These are phyloP conservation scores for Eugnorisma glareosa DNA, from an alignment of 2,888 invertebrate species.

Conservation along the genomic window DNA sequence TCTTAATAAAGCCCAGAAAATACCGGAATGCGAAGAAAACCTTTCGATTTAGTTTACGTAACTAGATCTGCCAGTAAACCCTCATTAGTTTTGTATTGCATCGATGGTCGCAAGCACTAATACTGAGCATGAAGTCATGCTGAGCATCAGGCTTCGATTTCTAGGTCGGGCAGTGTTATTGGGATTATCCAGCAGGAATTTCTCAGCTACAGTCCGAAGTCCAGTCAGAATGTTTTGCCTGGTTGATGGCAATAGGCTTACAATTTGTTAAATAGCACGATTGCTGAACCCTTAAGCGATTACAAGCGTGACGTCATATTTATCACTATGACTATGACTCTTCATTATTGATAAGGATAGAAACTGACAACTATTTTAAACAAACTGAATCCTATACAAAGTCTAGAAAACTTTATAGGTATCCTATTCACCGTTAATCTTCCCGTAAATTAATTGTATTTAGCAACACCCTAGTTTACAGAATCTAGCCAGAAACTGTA, in stretches of 20 bases:
- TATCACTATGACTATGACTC: no score
- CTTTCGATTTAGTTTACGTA: no score
- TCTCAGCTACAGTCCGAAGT: not conserved
- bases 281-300: not conserved
- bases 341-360: not conserved
- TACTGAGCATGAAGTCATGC: not conserved
- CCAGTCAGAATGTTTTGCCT: not conserved
- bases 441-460: not conserved
- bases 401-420: not conserved
- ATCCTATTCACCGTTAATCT: not conserved
- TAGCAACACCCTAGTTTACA: conserved; percentile 1
- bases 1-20: not conserved
- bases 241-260: not conserved
- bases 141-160: not conserved
- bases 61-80: no score
- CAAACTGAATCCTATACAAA: not conserved
- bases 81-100: no score
- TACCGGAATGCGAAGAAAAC: not conserved
- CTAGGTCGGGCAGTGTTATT: not conserved
- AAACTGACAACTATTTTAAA: not conserved
- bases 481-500: conserved; percentile 1
- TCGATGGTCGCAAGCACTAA: no score
- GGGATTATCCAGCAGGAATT: not conserved
- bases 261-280: no score
- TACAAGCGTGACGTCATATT: not conserved